Evolutionary conservation across 1,140 invertebrate genomes (phyloP), one percentile per base, ranked within the genome.

Genomic region (Heliothis virescens): DNA sequence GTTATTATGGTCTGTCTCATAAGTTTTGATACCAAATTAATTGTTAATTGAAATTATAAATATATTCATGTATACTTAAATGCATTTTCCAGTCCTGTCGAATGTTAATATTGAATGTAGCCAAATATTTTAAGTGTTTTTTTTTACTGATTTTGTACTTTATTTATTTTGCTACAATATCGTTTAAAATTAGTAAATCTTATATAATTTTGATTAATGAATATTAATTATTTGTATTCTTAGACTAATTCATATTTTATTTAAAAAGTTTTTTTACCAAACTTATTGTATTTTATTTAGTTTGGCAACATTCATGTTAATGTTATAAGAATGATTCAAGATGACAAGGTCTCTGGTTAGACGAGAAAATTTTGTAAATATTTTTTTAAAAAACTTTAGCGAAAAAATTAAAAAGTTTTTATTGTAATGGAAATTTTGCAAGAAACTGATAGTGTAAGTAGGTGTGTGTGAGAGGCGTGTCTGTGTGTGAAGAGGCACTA

Each of bases 301-400:
- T 63, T 71, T 79, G 67, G 67, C 52, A 41, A 79, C 77, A 79
- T 71, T 79, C 48, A 74, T 57, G 57, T 60, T 60, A 79, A 52
- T 78, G 57, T 75, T 73, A 67, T 18, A 48, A 60, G 75, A 53
- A 55, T 67, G 57, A 18, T 26, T 59, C 34, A 62, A 29, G 73
- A 52, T 59, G 65, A 12, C 26, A 67, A 52, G 69, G 79, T 62
- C 72, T 69, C 63, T 65, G 73, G 69, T 76, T 29, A 75, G 73
- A 52, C 74, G 74, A 76, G 81, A 86, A 85, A 62, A 47, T 21
- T 88, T 88, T 90, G 89, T 90, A 90, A 89, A 89, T 90, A 90
- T 90, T 90, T 90, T 89, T 90, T 87, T 74, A 81, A 75, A 84
- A 79, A 85, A 80, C 78, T 53, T 77, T 88, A 84, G 81, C 74